Base-by-base conservation (phyloP, 2,797 vertebrate genomes). In the Arnoldichthys spilopterus region DNA sequence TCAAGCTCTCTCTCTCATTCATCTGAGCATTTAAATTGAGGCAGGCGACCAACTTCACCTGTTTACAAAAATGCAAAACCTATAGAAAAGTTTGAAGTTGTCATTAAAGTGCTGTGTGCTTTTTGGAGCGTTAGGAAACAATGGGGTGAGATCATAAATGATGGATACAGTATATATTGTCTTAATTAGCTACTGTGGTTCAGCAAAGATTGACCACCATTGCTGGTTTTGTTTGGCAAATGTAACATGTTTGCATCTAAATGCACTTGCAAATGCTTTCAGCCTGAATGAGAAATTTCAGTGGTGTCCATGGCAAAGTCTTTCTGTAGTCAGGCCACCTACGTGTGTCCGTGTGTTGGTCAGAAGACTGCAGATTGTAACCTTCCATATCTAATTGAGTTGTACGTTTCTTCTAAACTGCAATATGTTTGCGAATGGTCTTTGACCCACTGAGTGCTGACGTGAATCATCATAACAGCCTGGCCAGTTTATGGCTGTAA, bases 161-260 rank as follows among this genome's bases (percentile, higher is more conserved):
- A 43, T 18, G 4, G 5, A 15, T 40, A 45, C 4, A 24, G 1
- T 18, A 30, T 47, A 49, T 26, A 51, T 15, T 11, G 3, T 8
- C 1, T 47, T 28, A 51, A 15, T 70, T 34, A 53, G 26, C 47
- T n/a, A 6, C 16, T 22, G 67, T 53, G 47, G 28, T 8, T 53
- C 47, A 15, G 13, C 8, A 32, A 12, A 51, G 37, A 18, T 53
- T 53, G 6, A 9, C 12, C 47, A 24, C 15, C 18, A 13, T 45
- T 32, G 56, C 67, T 54, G 18, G 68, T 80, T 92, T 93, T 93
- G 92, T 81, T 88, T 92, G 83, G 86, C 92, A 93, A 94, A 93
- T 91, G 2, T 82, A 63, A 45, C 22, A 54, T 37, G 34, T 58
- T 59, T 61, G 47, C 61, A 79, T 81, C 79, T 81, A 63, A 77